phyloP scores from a whole-genome alignment of 2,113 vertebrate species.

The Mustela nigripes region DNA sequence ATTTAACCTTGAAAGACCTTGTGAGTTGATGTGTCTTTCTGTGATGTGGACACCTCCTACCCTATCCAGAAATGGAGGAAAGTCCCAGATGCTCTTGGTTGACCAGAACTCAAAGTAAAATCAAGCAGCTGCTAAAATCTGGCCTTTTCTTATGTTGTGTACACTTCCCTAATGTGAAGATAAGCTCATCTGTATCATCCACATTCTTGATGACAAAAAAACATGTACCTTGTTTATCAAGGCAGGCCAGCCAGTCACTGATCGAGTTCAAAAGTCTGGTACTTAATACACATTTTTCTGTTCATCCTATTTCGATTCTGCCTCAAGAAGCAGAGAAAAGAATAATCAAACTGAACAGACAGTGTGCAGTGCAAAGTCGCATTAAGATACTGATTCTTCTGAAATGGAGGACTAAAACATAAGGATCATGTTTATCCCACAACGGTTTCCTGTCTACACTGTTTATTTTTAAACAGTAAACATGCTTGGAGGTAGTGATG shows the following conservation, averaged over 20 bases:
- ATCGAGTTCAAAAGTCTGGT: slow-evolving; percentile 31
- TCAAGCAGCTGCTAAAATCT: slow-evolving; percentile 76
- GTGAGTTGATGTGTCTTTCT: slow-evolving; percentile 2
- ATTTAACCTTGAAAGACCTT: slow-evolving; percentile 6
- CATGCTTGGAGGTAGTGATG: slow-evolving; percentile 84
- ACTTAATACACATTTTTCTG: slow-evolving; percentile 56
- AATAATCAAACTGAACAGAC: slow-evolving; percentile 71
- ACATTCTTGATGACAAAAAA: slow-evolving; percentile 68
- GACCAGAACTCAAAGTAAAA: slow-evolving; percentile 63
- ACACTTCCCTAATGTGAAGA: slow-evolving; percentile 55
- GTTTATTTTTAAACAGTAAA: slow-evolving; percentile 89
- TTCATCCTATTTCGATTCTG: slow-evolving; percentile 46
- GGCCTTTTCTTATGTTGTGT: slow-evolving; percentile 55
- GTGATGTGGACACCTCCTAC: background rate
- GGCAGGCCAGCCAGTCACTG: background rate
- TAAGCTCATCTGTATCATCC: slow-evolving; percentile 35
- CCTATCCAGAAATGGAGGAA: slow-evolving; percentile 71
- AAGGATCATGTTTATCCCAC: slow-evolving; percentile 85
- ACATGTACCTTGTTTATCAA: slow-evolving; percentile 66
- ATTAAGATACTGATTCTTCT: slow-evolving; percentile 78
- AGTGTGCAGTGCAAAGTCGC: slow-evolving; percentile 75
- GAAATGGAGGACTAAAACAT: slow-evolving; percentile 85
- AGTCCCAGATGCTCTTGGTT: slow-evolving; percentile 51
- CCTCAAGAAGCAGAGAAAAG: slow-evolving; percentile 38
- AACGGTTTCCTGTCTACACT: slow-evolving; percentile 86